Conservation (phyloP, 1,140 invertebrate genomes). For the Drosophila santomea region DNA sequence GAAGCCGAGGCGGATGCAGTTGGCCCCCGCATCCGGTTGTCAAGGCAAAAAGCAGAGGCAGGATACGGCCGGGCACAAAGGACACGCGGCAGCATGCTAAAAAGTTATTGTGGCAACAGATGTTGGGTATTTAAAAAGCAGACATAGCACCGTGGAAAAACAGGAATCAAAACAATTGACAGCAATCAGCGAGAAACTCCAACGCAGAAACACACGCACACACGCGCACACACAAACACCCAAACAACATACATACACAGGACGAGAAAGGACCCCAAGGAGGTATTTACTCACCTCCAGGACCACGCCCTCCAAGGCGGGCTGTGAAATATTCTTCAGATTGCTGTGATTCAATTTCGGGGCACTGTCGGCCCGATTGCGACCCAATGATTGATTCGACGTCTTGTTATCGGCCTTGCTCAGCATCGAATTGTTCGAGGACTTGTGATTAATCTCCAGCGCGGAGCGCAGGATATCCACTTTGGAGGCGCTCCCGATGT, state of each 20-base stretch:
- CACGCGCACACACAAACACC: neutral
- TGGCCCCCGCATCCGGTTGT: slow-evolving; percentile 66
- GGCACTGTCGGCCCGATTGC: slow-evolving; percentile 87
- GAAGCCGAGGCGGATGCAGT: slow-evolving; percentile 64
- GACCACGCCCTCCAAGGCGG: slow-evolving; percentile 85
- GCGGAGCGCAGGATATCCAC: slow-evolving; percentile 88
- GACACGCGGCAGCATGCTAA: slow-evolving; percentile 61
- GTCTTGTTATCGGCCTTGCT: slow-evolving; percentile 85
- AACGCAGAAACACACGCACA: slow-evolving; percentile 11
- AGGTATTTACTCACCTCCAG: slow-evolving; percentile 80
- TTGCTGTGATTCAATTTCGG: slow-evolving; percentile 87
- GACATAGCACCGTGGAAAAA: slow-evolving; percentile 20
- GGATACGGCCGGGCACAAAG: slow-evolving; percentile 31
- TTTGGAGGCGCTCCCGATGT: slow-evolving; percentile 87
- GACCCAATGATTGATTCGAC: slow-evolving; percentile 85
- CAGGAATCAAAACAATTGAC: slow-evolving; percentile 3
- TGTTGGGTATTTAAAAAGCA: slow-evolving; percentile 62
- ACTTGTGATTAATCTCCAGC: slow-evolving; percentile 87
- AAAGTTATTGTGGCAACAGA: slow-evolving; percentile 78
- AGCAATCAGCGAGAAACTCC: too few relatives aligned
- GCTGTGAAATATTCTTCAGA: slow-evolving; percentile 86
- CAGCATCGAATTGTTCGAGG: slow-evolving; percentile 84
- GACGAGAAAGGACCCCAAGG: neutral
- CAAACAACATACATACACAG: neutral
- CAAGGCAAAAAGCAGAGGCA: slow-evolving; percentile 50